These are phyloP conservation scores for Anoplolepis gracilipes DNA, from an alignment of 1,140 invertebrate species.

Conservation along the genomic window DNA sequence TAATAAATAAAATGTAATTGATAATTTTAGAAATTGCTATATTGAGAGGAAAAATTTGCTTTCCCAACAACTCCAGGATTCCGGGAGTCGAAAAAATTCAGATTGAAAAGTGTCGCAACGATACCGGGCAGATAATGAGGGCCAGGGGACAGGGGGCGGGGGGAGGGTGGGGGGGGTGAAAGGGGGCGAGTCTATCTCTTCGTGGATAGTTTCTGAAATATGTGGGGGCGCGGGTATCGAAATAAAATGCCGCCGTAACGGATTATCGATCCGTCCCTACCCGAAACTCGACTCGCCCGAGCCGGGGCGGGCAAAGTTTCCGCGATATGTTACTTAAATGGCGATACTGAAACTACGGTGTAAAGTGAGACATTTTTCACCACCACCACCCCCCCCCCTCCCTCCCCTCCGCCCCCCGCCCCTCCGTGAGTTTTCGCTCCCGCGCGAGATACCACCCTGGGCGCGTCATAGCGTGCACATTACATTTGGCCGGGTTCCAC, in stretches of 20 bases:
- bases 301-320: slow-evolving; percentile 26
- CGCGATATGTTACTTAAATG: slow-evolving; percentile 70
- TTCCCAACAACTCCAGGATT: too few relatives aligned
- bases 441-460: not conserved
- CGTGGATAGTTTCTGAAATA: not conserved
- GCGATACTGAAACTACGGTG: slow-evolving; percentile 54
- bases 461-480: slow-evolving; percentile 59
- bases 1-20: too few relatives aligned
- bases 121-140: too few relatives aligned
- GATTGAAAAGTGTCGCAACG: too few relatives aligned
- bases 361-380: slow-evolving; percentile 72
- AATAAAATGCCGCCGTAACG: slow-evolving; percentile 18
- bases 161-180: too few relatives aligned
- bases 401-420: too few relatives aligned
- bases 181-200: too few relatives aligned
- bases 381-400: too few relatives aligned
- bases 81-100: too few relatives aligned
- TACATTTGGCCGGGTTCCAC: slow-evolving; percentile 70
- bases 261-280: slow-evolving; percentile 39
- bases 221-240: not conserved
- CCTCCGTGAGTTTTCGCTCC: not conserved
- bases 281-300: slow-evolving; percentile 6
- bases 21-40: too few relatives aligned
- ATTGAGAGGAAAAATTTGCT: too few relatives aligned
- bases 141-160: too few relatives aligned